Percentiles rank a stretch among this genome's conserved stretches.
phyloP scores from a whole-genome alignment of 1,140 invertebrate genomes.

The Drosophila ananassae region DNA sequence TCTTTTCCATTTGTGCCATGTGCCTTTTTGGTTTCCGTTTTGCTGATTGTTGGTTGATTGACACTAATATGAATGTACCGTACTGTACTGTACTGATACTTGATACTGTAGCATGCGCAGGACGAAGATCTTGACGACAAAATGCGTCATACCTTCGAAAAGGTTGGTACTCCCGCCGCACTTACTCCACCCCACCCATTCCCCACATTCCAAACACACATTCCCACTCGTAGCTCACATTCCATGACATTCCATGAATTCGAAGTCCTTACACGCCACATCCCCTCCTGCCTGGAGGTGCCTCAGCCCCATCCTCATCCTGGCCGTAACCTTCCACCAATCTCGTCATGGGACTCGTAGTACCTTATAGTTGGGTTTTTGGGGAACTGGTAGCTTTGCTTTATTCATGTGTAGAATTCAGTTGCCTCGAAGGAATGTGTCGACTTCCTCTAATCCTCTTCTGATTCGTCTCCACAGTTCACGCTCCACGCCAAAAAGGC shows the following conservation, averaged over 20 bases:
- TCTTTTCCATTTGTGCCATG: constrained; percentile 1
- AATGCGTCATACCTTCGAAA: constrained; percentile 87
- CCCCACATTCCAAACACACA: not conserved
- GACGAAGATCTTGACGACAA: constrained; percentile 83
- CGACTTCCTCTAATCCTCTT: not conserved
- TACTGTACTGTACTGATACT: constrained; percentile 25
- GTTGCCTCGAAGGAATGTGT: not conserved
- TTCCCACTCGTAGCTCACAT: not conserved
- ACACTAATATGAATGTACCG: constrained; percentile 52
- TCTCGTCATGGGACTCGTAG: constrained; percentile 17
- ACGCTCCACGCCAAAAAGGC: constrained; percentile 95
- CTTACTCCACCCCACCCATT: not conserved
- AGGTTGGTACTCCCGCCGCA: constrained; percentile 85
- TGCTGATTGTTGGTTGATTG: constrained; percentile 19
- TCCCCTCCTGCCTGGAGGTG: not conserved
- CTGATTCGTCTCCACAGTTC: constrained; percentile 85
- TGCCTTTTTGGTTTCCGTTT: not conserved
- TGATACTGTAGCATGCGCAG: constrained; percentile 65
- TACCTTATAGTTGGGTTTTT: constrained; percentile 1
- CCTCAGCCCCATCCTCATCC: constrained; percentile 14
- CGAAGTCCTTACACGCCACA: not conserved
- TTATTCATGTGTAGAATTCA: constrained; percentile 15
- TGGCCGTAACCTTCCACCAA: not conserved
- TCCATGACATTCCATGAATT: not conserved
- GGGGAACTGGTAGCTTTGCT: constrained; percentile 10